phyloP scores from a whole-genome alignment of 2,888 invertebrate species.

The Sinopyrophorus schimmeli region DNA sequence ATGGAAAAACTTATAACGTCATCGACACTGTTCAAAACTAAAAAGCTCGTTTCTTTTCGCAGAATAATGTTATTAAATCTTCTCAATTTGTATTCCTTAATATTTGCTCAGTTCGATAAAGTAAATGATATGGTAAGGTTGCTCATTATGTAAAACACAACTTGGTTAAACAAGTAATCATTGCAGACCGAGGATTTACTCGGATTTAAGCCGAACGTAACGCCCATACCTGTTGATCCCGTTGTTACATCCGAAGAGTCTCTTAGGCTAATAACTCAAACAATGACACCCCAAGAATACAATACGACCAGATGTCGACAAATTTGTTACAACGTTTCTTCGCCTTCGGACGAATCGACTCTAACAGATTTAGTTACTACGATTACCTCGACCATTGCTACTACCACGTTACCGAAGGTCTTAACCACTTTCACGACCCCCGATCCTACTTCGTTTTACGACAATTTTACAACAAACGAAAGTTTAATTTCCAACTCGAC shows the following conservation, averaged over 20 bases:
- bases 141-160: too few species aligned
- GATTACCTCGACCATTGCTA: constrained; percentile 10
- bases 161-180: too few species aligned
- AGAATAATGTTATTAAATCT: constrained; percentile 95
- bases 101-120: constrained; percentile 89
- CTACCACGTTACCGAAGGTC: constrained; percentile 13
- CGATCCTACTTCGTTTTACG: neutral
- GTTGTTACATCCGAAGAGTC: constrained; percentile 2
- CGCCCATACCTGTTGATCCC: constrained; percentile 27
- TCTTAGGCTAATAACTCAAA: neutral
- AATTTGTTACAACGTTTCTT: constrained; percentile 11
- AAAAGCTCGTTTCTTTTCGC: constrained; percentile 47
- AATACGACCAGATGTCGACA: constrained; percentile 9
- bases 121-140: constrained; percentile 79
- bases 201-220: constrained; percentile 58
- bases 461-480: neutral
- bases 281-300: neutral
- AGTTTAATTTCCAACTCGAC: too few species aligned
- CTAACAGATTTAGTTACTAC: constrained; percentile 6
- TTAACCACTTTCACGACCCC: neutral
- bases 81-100: constrained; percentile 91
- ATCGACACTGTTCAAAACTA: neutral
- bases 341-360: neutral
- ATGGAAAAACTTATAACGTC: too few species aligned
- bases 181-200: constrained; percentile 59